Evolutionary conservation across 2,888 invertebrate genomes (phyloP).

Genomic region (Pocota personata): DNA sequence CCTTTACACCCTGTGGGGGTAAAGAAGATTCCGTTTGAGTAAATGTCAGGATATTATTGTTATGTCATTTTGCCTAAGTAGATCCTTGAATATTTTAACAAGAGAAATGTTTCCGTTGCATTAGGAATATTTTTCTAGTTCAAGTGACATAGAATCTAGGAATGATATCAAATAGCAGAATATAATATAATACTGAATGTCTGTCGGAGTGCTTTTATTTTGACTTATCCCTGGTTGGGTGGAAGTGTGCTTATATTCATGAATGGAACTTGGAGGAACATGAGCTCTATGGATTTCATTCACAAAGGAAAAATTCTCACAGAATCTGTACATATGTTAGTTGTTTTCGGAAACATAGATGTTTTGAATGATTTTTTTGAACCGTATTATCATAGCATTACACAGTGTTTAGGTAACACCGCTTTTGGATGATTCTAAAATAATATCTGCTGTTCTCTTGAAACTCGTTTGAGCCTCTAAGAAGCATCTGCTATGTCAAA

Average conservation of each 20-base stretch:
- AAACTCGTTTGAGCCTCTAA: no score
- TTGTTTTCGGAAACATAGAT: no score
- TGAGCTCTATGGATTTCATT: neutral
- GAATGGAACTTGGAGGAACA: neutral
- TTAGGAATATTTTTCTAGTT: conserved; percentile 44
- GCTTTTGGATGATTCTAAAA: no score
- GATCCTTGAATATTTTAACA: conserved; percentile 23
- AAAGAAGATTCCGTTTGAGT: conserved; percentile 17
- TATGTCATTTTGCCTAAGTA: conserved; percentile 30
- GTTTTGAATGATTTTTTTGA: no score
- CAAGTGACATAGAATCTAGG: conserved; percentile 13
- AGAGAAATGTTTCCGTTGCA: conserved; percentile 21
- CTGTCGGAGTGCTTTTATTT: neutral
- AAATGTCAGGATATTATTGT: conserved; percentile 8
- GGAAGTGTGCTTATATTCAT: neutral
- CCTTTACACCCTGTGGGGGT: conserved; percentile 6
- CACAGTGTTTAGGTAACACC: no score
- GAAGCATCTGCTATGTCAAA: no score
- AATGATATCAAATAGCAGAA: neutral
- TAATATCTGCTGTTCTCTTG: no score
- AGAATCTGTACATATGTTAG: no score
- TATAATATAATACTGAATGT: neutral
- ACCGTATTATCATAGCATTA: no score
- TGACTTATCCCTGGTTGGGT: neutral
- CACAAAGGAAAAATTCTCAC: neutral